These are phyloP conservation scores for Trachythela sp. DNA, from an alignment of 64 coral and sea anemone genomes.

Conservation along the genomic window DNA sequence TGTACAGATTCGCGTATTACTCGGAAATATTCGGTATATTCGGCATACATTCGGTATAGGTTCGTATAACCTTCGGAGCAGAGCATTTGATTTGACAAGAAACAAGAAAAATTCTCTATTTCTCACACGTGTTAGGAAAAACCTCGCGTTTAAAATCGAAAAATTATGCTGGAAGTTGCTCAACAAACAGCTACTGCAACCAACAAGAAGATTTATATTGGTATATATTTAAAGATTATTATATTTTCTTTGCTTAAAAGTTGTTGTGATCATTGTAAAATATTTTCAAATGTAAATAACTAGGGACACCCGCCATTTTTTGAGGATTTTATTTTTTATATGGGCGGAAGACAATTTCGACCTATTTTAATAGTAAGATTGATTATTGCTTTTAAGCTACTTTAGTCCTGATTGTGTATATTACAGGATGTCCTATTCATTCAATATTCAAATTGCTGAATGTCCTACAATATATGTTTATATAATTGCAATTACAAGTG, in stretches of 20 bases:
- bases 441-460: no score
- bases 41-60: background rate
- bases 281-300: background rate
- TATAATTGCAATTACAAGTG: no score
- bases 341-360: no score
- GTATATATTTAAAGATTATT: background rate
- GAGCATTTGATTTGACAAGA: background rate
- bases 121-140: background rate
- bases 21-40: background rate
- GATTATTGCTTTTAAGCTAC: no score
- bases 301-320: no score
- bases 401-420: no score
- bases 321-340: no score
- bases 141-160: background rate
- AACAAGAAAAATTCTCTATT: background rate
- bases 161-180: background rate
- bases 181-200: background rate
- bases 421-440: no score
- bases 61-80: no score
- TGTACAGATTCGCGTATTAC: background rate
- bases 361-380: no score
- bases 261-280: background rate
- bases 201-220: background rate
- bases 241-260: background rate
- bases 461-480: no score